These are phyloP conservation scores for Acromyrmex charruanus DNA, from an alignment of 1,140 invertebrate genomes.

Conservation along the genomic window DNA sequence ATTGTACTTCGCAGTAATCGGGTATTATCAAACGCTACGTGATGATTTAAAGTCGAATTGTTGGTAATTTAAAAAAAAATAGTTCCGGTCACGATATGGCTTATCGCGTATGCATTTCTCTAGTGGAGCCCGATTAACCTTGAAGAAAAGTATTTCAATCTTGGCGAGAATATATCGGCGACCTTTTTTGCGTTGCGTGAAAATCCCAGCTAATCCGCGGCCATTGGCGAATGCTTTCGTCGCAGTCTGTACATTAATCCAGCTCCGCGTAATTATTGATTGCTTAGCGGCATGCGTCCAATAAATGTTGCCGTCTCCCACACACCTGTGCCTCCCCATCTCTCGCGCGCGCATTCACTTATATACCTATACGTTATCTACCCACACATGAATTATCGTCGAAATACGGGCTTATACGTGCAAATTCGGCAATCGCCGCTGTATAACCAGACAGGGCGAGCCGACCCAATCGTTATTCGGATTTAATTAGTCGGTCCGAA, in stretches of 20 bases:
- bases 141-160: slow-evolving; percentile 8
- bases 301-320: slow-evolving; percentile 72
- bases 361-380: slow-evolving; percentile 24
- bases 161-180: slow-evolving; percentile 13
- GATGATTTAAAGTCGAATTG: slow-evolving; percentile 12
- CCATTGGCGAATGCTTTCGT: slow-evolving; percentile 57
- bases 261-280: slow-evolving; percentile 75
- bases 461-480: slow-evolving; percentile 58
- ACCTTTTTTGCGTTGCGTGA: neutral
- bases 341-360: slow-evolving; percentile 16
- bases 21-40: slow-evolving; percentile 6
- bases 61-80: slow-evolving; percentile 21
- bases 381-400: slow-evolving; percentile 20
- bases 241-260: slow-evolving; percentile 72
- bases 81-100: neutral
- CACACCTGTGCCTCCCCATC: slow-evolving; percentile 14
- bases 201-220: slow-evolving; percentile 45
- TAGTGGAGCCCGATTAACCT: slow-evolving; percentile 19
- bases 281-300: slow-evolving; percentile 70
- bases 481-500: slow-evolving; percentile 60
- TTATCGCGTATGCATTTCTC: slow-evolving; percentile 33
- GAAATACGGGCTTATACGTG: slow-evolving; percentile 42
- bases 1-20: neutral
- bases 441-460: slow-evolving; percentile 46
- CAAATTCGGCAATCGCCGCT: slow-evolving; percentile 51